Evolutionary conservation across 2,888 invertebrate species (phyloP), one percentile per base, ranked within the genome.

Genomic region (Tethea ocularis): DNA sequence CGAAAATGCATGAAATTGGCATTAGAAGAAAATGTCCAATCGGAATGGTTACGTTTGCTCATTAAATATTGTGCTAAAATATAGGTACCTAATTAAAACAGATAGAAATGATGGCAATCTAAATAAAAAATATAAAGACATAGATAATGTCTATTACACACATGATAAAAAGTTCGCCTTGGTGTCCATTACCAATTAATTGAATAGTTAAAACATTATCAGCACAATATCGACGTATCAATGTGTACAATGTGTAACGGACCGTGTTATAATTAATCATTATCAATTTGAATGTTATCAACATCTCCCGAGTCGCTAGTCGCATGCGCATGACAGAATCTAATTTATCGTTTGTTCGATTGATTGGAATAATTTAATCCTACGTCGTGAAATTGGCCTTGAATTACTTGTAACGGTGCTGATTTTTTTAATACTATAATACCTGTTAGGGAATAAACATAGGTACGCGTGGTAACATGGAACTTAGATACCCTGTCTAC

Each of bases 341-440:
- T 72, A 78, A 81, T 80, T 75, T 75, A 81, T 83, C 82, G 72
- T 73, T 73, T 77, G 78, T 75, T 75, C 77, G 75, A 78, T 81
- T 78, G 77, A 74, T 77, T 67, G 79, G 77, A 80, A 81, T 76
- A 75, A 78, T 80, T 78, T 69, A 68, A 79, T 77, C 72, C 71
- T 69, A 22, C 22, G 20, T 33, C 15, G 26, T 52, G 15, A 26
- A 52, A 52, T 17, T 52, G 26, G 26, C 33, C 52, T 51, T 52
- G 36, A 24, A 38, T 23, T 38, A n/a, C 24, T 17, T 13, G 17
- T 26, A 29, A 52, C 38, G 38, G n/a, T 52, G n/a, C 24, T 52
- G 6, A 23, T 24, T 52, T 52, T 52, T n/a, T 2, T 26, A 52
- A 17, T 24, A 52, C 24, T 33, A 11, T 0, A 26, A 26, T 5